phyloP scores from a whole-genome alignment of 1,140 invertebrate genomes.

The Hormaphis cornu region DNA sequence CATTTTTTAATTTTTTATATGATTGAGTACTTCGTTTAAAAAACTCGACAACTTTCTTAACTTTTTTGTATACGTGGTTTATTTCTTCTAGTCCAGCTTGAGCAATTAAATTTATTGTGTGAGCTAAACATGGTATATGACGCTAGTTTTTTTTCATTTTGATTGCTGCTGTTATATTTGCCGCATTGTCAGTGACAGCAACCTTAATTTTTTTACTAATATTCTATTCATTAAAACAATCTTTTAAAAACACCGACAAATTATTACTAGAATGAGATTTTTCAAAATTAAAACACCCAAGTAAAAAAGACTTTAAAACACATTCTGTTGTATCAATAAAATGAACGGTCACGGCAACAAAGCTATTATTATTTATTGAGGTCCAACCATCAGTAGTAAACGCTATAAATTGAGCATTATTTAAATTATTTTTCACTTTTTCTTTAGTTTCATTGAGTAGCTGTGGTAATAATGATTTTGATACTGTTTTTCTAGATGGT shows the following conservation, averaged over 20 bases:
- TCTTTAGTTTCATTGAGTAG: conserved; percentile 31
- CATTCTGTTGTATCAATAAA: conserved; percentile 35
- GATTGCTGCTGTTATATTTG: conserved; percentile 35
- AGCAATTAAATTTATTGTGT: conserved; percentile 9
- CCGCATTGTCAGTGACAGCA: conserved; percentile 32
- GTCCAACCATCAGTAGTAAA: conserved; percentile 38
- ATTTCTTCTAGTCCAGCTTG: conserved; percentile 2
- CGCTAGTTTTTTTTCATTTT: neutral
- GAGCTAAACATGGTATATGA: conserved; percentile 28
- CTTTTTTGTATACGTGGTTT: conserved; percentile 18
- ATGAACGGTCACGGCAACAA: conserved; percentile 37
- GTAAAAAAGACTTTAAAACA: conserved; percentile 27
- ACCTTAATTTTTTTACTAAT: conserved; percentile 33
- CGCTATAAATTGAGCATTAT: conserved; percentile 27
- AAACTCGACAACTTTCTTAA: conserved; percentile 28
- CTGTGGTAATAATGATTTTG: conserved; percentile 34
- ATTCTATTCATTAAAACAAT: conserved; percentile 35
- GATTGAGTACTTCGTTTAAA: conserved; percentile 31
- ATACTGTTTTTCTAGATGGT: conserved; percentile 36
- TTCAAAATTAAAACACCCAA: conserved; percentile 34
- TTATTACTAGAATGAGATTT: conserved; percentile 30
- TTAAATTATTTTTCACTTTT: conserved; percentile 29
- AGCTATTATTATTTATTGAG: conserved; percentile 34
- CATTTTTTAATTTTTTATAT: conserved; percentile 33
- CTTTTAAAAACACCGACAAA: conserved; percentile 32